Conservation (phyloP, 2,113 vertebrate species). For the Cardinalis cardinalis region DNA sequence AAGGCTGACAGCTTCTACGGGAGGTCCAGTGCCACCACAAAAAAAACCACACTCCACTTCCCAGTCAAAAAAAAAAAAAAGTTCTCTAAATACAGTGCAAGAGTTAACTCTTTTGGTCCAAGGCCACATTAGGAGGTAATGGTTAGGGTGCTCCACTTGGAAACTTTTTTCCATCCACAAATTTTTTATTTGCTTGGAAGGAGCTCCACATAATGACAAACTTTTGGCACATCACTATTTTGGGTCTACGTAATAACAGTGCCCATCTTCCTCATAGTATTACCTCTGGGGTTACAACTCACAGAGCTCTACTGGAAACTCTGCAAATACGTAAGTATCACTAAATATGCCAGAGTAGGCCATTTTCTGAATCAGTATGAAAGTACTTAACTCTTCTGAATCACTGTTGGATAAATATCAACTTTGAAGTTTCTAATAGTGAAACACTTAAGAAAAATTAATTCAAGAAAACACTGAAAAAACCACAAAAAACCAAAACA, state of each 20-base stretch:
- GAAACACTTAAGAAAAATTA: not conserved
- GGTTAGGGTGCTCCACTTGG: not conserved
- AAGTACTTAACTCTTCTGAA: not conserved
- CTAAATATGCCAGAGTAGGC: not conserved
- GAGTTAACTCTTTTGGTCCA: not conserved
- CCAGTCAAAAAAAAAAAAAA: not conserved
- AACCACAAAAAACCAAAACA: not conserved
- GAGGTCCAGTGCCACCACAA: not conserved
- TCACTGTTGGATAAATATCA: not conserved
- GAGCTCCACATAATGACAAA: not conserved
- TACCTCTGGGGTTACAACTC: not conserved
- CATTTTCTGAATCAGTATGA: not conserved
- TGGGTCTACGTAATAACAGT: not conserved
- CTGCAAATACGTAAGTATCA: not conserved
- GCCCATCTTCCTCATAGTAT: accelerated
- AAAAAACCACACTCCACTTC: not conserved
- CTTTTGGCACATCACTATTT: not conserved
- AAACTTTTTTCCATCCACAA: not conserved
- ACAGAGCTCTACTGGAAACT: not conserved
- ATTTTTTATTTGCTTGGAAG: not conserved
- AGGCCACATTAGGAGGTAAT: not conserved
- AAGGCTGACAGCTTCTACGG: not conserved
- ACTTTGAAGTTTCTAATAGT: not conserved
- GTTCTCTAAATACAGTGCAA: not conserved
- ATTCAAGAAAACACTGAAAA: not conserved